Evolutionary conservation across 2,888 invertebrate species (phyloP).

Genomic region (Ectemnius cavifrons): DNA sequence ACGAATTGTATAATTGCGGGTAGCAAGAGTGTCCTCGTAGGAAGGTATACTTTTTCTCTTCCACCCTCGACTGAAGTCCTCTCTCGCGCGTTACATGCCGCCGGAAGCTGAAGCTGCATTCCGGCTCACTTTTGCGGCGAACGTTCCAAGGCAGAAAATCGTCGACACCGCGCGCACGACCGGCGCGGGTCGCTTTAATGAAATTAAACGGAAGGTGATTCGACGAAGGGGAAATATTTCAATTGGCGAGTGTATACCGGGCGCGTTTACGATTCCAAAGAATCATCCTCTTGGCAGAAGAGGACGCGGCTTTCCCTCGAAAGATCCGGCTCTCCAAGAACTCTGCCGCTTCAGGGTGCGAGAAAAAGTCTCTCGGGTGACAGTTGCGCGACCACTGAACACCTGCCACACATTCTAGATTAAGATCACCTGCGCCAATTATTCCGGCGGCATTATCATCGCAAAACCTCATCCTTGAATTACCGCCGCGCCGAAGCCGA

Average conservation of each 20-base stretch:
- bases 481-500: not conserved
- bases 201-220: conserved; percentile 55
- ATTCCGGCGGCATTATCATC: conserved; percentile 18
- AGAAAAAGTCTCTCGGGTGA: conserved; percentile 35
- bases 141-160: not conserved
- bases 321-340: too few relatives aligned
- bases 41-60: conserved; percentile 26
- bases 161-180: conserved; percentile 6
- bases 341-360: not conserved
- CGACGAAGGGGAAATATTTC: conserved; percentile 54
- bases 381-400: conserved; percentile 10
- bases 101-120: conserved; percentile 34
- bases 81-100: conserved; percentile 25
- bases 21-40: too few relatives aligned
- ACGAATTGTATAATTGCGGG: too few relatives aligned
- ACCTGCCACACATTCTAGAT: conserved; percentile 52
- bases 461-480: conserved; percentile 14
- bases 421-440: conserved; percentile 49
- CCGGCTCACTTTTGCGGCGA: conserved; percentile 41
- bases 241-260: conserved; percentile 40
- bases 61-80: conserved; percentile 16
- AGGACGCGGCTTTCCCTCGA: not conserved
- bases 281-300: conserved; percentile 21
- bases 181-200: conserved; percentile 37
- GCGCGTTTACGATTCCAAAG: conserved; percentile 49